Conservation (phyloP, 2,888 invertebrate species). For the Proisotoma minuta region DNA sequence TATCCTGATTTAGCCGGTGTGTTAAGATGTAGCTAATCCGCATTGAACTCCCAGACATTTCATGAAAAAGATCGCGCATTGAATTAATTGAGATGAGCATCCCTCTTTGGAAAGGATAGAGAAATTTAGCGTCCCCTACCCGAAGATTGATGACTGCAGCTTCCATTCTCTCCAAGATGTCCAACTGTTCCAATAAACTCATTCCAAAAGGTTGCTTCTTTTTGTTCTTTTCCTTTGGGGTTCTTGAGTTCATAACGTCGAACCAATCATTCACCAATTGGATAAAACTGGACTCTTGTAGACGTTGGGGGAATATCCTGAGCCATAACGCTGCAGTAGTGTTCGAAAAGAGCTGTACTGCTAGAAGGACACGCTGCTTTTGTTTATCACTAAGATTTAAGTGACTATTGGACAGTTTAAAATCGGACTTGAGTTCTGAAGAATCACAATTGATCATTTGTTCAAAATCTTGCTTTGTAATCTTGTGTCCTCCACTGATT, state of each 20-base stretch:
- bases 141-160: background rate
- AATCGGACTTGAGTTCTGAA: background rate
- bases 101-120: background rate
- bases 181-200: background rate
- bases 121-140: background rate
- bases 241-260: background rate
- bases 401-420: background rate
- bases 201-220: background rate
- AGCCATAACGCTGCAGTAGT: background rate
- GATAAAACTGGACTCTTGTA: background rate
- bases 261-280: background rate
- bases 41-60: background rate
- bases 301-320: background rate
- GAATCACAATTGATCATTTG: background rate
- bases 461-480: background rate
- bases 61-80: background rate
- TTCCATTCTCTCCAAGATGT: background rate
- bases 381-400: background rate
- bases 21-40: background rate
- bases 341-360: background rate
- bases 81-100: background rate
- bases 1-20: constrained; percentile 1
- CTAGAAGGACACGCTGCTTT: background rate
- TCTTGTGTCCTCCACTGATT: background rate
- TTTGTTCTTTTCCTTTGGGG: background rate